Evolutionary conservation across 30 jellyfish, hydroid and myxozoan genomes (phyloP), one percentile per base, ranked within the genome.

Genomic region (Morbakka virulenta): DNA sequence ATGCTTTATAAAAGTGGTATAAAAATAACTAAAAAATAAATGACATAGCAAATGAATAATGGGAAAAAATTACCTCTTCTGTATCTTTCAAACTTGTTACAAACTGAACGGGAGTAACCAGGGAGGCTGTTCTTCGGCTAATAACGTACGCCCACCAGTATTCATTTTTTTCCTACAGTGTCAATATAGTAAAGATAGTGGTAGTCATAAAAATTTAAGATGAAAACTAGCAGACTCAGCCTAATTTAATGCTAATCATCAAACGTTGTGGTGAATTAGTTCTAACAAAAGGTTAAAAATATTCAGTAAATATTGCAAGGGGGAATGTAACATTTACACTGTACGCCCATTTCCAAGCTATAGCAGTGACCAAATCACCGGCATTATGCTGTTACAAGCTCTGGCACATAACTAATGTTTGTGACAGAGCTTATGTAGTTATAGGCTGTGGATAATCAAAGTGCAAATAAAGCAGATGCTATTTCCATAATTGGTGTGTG

Each of bases 101-200:
- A 36, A 67, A 93, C 65, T 92, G 95, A 3, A 96, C 96, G 2
- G 95, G 95, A 0, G 98, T 92, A 26, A 85, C 52, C 33, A 92
- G 68, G 2, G 85, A 35, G 33, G 67, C 57, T 24, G 95, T 68
- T 41, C 81, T 92, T 32, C 91, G 91, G 31, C 76, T 49, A 3
- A 86, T 79, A 30, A 92, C 72, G 78, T 84, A 92, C 67, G 76
- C 98, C 98, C 98, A 92, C 98, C 98, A 92, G 34, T 92, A 80
- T 32, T 92, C 98, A 71, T 85, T 95, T 41, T 92, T 92, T 51
- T 92, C 98, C 98, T 84, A 77, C n/a, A 32, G n/a, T n/a, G n/a
- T n/a, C 64, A 63, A 13, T 2, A 47, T 61, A 62, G n/a, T 26
- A 17, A 50, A 9, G 47, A 1, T 25, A 49, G 4, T 35, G 11